A percentile compares a stretch with the other conserved stretches of the same genome.
Conservation (phyloP, 2,888 invertebrate genomes). For the Drosophila nr. medialis region DNA sequence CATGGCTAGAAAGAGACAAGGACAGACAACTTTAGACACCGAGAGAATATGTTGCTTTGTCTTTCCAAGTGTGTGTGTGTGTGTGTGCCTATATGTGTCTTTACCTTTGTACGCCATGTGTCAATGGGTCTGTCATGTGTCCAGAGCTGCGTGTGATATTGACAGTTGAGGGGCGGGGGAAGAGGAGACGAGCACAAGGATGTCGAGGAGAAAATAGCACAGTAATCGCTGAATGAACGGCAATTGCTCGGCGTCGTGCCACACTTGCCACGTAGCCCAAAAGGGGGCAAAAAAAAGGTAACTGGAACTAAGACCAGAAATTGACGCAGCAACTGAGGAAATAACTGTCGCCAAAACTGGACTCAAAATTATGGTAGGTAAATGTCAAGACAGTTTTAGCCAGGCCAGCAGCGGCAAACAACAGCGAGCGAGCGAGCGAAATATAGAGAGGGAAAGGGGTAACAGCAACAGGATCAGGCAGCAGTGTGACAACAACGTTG, state of each 20-base stretch:
- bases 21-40: slow-evolving; percentile 17
- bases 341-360: slow-evolving; percentile 40
- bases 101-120: slow-evolving; percentile 73
- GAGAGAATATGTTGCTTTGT: slow-evolving; percentile 24
- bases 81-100: slow-evolving; percentile 23
- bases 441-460: background rate
- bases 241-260: slow-evolving; percentile 54
- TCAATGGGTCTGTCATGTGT: slow-evolving; percentile 79
- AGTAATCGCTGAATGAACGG: slow-evolving; percentile 49
- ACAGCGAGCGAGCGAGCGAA: background rate
- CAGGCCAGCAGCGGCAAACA: slow-evolving; percentile 19
- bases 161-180: slow-evolving; percentile 54
- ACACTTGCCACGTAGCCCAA: slow-evolving; percentile 39
- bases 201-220: slow-evolving; percentile 1
- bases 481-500: slow-evolving; percentile 64
- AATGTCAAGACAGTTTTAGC: slow-evolving; percentile 49
- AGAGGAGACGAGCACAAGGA: background rate
- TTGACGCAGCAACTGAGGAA: slow-evolving; percentile 15
- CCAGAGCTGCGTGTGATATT: slow-evolving; percentile 78
- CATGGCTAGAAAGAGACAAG: slow-evolving; percentile 29
- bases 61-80: background rate
- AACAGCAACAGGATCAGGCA: slow-evolving; percentile 40
- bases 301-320: slow-evolving; percentile 11
- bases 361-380: slow-evolving; percentile 69
- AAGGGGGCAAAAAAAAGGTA: background rate